phyloP scores from a whole-genome alignment of 2,888 invertebrate species.

The Melikaiella ostensackeni region DNA sequence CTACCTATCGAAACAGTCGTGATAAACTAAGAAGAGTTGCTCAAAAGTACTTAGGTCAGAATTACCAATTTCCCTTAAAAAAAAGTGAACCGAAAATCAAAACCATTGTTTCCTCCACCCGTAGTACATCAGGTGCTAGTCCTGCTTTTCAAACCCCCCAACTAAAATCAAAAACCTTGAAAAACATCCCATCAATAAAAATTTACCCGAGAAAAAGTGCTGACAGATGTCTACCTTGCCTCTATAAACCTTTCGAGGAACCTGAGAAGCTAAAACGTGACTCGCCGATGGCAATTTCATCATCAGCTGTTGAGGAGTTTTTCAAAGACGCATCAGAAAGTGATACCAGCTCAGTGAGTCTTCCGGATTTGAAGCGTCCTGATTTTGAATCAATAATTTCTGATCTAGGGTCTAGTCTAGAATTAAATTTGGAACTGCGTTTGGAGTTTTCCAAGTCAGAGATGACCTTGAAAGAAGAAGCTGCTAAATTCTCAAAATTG shows the following conservation, averaged over 20 bases:
- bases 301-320: constrained; percentile 11
- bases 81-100: neutral
- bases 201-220: constrained; percentile 62
- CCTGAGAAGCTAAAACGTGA: constrained; percentile 34
- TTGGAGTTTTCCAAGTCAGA: neutral
- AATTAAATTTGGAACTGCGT: neutral
- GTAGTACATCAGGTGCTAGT: constrained; percentile 57
- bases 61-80: neutral
- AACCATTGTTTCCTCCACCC: constrained; percentile 58
- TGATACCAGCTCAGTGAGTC: constrained; percentile 47
- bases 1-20: constrained; percentile 30
- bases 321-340: constrained; percentile 44
- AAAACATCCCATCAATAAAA: constrained; percentile 62
- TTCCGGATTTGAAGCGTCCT: constrained; percentile 45
- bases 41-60: constrained; percentile 1
- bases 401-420: neutral
- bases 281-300: constrained; percentile 39
- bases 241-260: constrained; percentile 59
- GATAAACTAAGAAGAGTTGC: constrained; percentile 28
- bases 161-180: constrained; percentile 49
- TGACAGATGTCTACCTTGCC: constrained; percentile 71
- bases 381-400: neutral
- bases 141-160: constrained; percentile 44
- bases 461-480: neutral
- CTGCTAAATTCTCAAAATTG: neutral